Percentiles rank a stretch among this genome's conserved stretches.
phyloP scores from a whole-genome alignment of 1,140 invertebrate genomes.

The Amyelois transitella region DNA sequence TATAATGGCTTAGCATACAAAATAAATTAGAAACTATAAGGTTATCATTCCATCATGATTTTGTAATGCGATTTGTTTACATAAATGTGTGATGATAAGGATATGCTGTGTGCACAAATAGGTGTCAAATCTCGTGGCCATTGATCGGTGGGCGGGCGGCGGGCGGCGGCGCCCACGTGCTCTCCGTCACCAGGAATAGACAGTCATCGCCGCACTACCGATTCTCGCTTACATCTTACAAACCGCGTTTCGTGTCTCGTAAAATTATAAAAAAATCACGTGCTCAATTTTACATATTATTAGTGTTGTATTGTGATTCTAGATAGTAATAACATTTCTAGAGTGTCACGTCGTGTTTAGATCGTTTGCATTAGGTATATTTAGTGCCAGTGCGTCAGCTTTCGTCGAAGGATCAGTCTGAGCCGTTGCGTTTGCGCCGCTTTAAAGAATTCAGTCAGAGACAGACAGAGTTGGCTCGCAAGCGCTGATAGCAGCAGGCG shows the following conservation, averaged over 20 bases:
- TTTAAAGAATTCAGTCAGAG: background rate
- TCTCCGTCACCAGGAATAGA: constrained; percentile 61
- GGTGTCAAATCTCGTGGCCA: constrained; percentile 59
- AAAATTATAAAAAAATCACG: constrained; percentile 8
- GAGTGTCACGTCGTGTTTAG: constrained; percentile 12
- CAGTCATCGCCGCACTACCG: constrained; percentile 52
- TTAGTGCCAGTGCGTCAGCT: constrained; percentile 13
- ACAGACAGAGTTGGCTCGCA: constrained; percentile 27
- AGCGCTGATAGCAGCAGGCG: constrained; percentile 22
- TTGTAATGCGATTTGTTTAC: constrained; percentile 8
- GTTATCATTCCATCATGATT: background rate
- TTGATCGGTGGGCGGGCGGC: constrained; percentile 58
- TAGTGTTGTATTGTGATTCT: background rate
- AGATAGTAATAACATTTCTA: constrained; percentile 11
- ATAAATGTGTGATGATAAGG: constrained; percentile 13
- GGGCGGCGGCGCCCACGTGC: constrained; percentile 55
- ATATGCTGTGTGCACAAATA: constrained; percentile 27
- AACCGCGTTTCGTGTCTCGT: constrained; percentile 24
- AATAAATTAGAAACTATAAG: too few relatives aligned
- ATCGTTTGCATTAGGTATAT: too few relatives aligned
- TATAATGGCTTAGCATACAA: too few relatives aligned
- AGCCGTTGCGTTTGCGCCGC: constrained; percentile 4
- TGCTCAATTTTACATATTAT: background rate
- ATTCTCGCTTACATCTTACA: constrained; percentile 13
- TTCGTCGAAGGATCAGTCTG: constrained; percentile 12